Percentiles rank a stretch among this genome's conserved stretches.
Evolutionary conservation across 2,797 vertebrate species (phyloP).

Genomic region (Brachyrhaphis roseni): DNA sequence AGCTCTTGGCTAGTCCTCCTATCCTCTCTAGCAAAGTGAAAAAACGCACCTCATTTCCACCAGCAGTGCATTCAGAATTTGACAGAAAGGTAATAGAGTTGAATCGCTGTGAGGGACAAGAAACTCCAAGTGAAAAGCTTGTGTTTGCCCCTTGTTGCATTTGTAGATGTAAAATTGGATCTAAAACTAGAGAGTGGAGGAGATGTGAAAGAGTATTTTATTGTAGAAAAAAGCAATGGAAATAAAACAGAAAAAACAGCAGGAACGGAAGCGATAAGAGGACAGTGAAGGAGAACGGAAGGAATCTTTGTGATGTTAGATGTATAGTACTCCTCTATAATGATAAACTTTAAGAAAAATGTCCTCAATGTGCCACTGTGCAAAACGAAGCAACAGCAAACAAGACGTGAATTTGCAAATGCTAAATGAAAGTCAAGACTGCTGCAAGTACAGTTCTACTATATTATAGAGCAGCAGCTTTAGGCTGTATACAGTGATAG

Average conservation of each 20-base stretch:
- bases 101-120: conserved; percentile 47
- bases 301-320: conserved; percentile 22
- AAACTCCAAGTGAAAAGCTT: conserved; percentile 43
- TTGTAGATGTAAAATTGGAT: conserved; percentile 31
- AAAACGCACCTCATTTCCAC: conserved; percentile 34
- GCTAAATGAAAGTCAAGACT: background rate
- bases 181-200: conserved; percentile 8
- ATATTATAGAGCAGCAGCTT: background rate
- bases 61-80: conserved; percentile 21
- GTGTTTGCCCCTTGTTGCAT: conserved; percentile 46
- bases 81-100: conserved; percentile 62
- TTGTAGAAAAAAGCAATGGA: conserved; percentile 3
- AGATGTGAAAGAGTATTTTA: conserved; percentile 17
- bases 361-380: conserved; percentile 31
- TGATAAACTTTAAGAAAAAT: conserved; percentile 31
- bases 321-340: conserved; percentile 26
- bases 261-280: conserved; percentile 29
- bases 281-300: conserved; percentile 16
- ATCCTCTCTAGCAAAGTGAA: conserved; percentile 27
- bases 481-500: background rate
- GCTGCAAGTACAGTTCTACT: background rate
- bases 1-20: conserved; percentile 20
- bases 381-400: conserved; percentile 6
- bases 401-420: conserved; percentile 8
- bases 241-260: conserved; percentile 23